Conservation (phyloP, 2,888 invertebrate genomes). For the Smittia sp. region DNA sequence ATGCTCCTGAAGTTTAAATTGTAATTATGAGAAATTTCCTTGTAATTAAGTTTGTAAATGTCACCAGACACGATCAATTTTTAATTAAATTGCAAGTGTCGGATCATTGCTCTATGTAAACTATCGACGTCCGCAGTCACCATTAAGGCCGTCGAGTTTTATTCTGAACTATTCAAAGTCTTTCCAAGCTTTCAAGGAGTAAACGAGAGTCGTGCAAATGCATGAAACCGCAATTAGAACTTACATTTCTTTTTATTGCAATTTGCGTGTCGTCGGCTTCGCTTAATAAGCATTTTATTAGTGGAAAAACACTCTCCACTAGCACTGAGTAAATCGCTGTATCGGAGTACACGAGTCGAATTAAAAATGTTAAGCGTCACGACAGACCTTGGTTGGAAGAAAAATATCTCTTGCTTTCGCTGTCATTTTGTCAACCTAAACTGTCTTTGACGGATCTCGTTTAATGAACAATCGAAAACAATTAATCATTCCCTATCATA, state of each 20-base stretch:
- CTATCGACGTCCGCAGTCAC: no score
- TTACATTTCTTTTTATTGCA: not conserved
- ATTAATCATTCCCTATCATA: conserved; percentile 1
- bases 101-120: no score
- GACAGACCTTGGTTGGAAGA: conserved; percentile 7
- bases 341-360: not conserved
- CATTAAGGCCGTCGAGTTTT: not conserved
- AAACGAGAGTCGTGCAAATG: not conserved
- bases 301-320: conserved; percentile 37
- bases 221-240: not conserved
- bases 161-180: not conserved
- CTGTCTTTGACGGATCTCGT: not conserved
- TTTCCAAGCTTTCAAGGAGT: no score
- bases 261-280: conserved; percentile 10
- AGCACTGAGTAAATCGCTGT: conserved; percentile 6
- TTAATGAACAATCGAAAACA: not conserved
- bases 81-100: conserved; percentile 1
- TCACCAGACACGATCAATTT: conserved; percentile 16
- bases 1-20: conserved; percentile 9
- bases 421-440: not conserved
- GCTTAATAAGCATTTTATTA: conserved; percentile 34
- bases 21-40: not conserved
- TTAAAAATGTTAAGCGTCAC: conserved; percentile 35
- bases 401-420: not conserved
- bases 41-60: conserved; percentile 15